Conservation (phyloP, 1,140 invertebrate genomes). For the Callitettix versicolor region DNA sequence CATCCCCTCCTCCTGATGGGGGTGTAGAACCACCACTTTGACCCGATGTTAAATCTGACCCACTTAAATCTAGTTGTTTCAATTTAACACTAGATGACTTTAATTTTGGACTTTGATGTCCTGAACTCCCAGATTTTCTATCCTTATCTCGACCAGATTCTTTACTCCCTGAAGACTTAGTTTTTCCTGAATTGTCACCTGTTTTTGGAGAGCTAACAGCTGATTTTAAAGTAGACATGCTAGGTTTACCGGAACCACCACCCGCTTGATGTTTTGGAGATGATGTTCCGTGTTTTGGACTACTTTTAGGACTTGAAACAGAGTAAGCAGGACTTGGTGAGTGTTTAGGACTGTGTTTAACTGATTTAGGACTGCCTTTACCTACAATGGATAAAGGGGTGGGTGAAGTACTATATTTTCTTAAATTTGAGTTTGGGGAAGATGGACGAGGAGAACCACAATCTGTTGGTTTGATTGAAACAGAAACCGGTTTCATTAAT, state of each 20-base stretch:
- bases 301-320: constrained; percentile 31
- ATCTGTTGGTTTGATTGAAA: constrained; percentile 61
- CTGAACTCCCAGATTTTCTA: constrained; percentile 43
- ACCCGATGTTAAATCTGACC: constrained; percentile 6
- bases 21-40: constrained; percentile 14
- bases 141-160: constrained; percentile 43
- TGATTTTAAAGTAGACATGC: constrained; percentile 76
- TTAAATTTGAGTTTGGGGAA: constrained; percentile 54
- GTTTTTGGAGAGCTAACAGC: constrained; percentile 51
- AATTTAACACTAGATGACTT: constrained; percentile 52
- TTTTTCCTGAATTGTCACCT: constrained; percentile 19
- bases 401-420: constrained; percentile 48
- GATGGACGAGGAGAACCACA: constrained; percentile 45
- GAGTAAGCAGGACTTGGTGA: constrained; percentile 38
- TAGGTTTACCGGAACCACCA: constrained; percentile 68
- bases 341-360: constrained; percentile 58
- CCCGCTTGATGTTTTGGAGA: constrained; percentile 63
- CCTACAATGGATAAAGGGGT: constrained; percentile 34
- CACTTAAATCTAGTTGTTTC: constrained; percentile 51
- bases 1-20: constrained; percentile 10
- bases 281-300: constrained; percentile 59
- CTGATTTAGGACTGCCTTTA: constrained; percentile 46
- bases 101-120: constrained; percentile 50
- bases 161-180: constrained; percentile 12
- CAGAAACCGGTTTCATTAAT: constrained; percentile 57